Evolutionary conservation across 1,140 invertebrate species (phyloP).

Genomic region (Drosophila funebris): DNA sequence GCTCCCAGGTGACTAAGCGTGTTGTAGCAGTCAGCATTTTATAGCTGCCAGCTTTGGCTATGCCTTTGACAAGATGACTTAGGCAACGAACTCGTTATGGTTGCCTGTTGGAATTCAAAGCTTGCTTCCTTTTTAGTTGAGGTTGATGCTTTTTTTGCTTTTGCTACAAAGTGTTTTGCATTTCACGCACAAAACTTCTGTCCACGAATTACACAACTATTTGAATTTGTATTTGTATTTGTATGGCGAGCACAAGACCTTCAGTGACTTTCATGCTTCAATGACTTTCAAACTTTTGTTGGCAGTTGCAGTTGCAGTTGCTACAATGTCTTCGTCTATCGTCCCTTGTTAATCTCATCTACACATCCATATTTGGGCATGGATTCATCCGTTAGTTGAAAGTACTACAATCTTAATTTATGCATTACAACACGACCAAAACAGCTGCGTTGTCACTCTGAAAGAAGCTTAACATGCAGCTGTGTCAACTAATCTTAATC

Average conservation of each 20-base stretch:
- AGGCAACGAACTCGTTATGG: slow-evolving; percentile 26
- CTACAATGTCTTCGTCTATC: slow-evolving; percentile 42
- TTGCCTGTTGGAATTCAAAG: not conserved
- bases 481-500: not conserved
- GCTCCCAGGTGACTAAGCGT: slow-evolving; percentile 12
- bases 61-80: slow-evolving; percentile 2
- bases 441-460: slow-evolving; percentile 7
- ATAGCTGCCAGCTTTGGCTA: slow-evolving; percentile 16
- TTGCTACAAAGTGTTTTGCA: not conserved
- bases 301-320: slow-evolving; percentile 7
- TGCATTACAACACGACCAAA: slow-evolving; percentile 58
- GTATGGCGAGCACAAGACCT: slow-evolving; percentile 35
- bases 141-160: not conserved
- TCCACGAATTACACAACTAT: slow-evolving; percentile 5
- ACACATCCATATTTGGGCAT: slow-evolving; percentile 63
- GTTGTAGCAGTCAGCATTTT: slow-evolving; percentile 20
- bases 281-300: slow-evolving; percentile 48
- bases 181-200: slow-evolving; percentile 7
- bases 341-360: slow-evolving; percentile 57
- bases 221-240: no score
- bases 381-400: slow-evolving; percentile 53
- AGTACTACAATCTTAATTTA: slow-evolving; percentile 58
- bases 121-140: slow-evolving; percentile 21
- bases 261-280: slow-evolving; percentile 74
- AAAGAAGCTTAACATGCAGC: no score